Evolutionary conservation across 1,140 invertebrate species (phyloP).

Genomic region (Venustaconcha ellipsiformis): DNA sequence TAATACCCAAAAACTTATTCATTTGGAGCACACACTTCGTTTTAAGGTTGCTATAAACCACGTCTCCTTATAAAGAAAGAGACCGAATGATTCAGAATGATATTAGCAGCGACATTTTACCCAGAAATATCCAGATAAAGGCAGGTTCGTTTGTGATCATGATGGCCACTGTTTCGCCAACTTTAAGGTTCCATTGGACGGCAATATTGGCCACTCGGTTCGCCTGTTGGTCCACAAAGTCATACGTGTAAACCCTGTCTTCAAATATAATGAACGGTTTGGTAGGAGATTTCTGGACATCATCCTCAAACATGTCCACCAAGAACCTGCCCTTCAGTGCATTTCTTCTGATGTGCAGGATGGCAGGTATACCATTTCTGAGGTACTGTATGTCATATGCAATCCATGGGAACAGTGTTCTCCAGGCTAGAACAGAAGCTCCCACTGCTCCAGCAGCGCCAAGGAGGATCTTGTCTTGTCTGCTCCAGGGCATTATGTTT

Average conservation of each 20-base stretch:
- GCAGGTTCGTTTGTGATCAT: slow-evolving; percentile 50
- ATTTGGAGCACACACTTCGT: no score
- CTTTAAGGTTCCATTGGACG: slow-evolving; percentile 18
- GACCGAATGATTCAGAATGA: no score
- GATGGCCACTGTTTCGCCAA: slow-evolving; percentile 48
- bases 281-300: slow-evolving; percentile 19
- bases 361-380: not conserved
- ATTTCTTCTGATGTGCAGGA: not conserved
- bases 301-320: slow-evolving; percentile 48
- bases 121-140: slow-evolving; percentile 58
- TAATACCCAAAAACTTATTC: not conserved
- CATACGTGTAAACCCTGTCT: slow-evolving; percentile 42
- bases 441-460: slow-evolving; percentile 18
- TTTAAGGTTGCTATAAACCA: no score
- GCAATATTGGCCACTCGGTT: slow-evolving; percentile 43
- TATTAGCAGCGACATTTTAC: slow-evolving; percentile 26
- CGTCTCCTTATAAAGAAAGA: no score
- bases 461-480: not conserved
- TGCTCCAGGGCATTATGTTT: slow-evolving; percentile 9
- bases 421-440: slow-evolving; percentile 8
- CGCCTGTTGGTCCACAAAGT: slow-evolving; percentile 42
- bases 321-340: slow-evolving; percentile 15
- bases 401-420: slow-evolving; percentile 24
- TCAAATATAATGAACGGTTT: slow-evolving; percentile 50
- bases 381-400: slow-evolving; percentile 22